Conservation (phyloP, 2,888 invertebrate species). For the Adelphocoris suturalis region DNA sequence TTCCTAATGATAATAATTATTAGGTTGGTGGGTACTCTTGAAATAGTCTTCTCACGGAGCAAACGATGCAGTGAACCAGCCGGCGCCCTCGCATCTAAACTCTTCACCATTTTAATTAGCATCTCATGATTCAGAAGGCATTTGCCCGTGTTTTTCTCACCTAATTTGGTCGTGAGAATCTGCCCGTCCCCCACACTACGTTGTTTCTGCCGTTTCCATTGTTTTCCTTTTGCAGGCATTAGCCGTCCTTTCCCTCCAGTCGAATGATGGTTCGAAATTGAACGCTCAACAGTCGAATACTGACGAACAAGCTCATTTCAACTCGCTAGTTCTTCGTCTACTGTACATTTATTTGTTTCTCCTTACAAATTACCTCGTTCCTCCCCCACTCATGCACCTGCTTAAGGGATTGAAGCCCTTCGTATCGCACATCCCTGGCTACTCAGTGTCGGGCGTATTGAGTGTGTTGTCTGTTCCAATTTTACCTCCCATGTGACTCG, state of each 20-base stretch:
- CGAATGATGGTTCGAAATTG: not conserved
- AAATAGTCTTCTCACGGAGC: not conserved
- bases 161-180: slow-evolving; percentile 64
- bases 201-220: slow-evolving; percentile 6
- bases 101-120: slow-evolving; percentile 46
- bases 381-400: not conserved
- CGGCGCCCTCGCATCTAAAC: slow-evolving; percentile 1
- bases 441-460: not conserved
- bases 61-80: not conserved
- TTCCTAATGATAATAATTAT: not conserved
- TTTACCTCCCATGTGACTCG: not conserved
- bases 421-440: not conserved
- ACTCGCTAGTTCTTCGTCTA: not conserved
- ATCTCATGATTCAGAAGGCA: slow-evolving; percentile 46
- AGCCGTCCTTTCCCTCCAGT: slow-evolving; percentile 14
- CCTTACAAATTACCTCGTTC: slow-evolving; percentile 26
- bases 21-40: not conserved
- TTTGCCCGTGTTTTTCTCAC: slow-evolving; percentile 61
- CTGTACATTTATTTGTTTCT: slow-evolving; percentile 3
- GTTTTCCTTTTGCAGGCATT: slow-evolving; percentile 7
- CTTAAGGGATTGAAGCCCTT: slow-evolving; percentile 8
- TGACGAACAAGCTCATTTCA: not conserved
- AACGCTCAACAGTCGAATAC: not conserved
- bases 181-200: not conserved
- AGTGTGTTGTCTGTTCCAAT: slow-evolving; percentile 2